phyloP scores from a whole-genome alignment of 2,113 vertebrate species.

The Pelusios castaneus region DNA sequence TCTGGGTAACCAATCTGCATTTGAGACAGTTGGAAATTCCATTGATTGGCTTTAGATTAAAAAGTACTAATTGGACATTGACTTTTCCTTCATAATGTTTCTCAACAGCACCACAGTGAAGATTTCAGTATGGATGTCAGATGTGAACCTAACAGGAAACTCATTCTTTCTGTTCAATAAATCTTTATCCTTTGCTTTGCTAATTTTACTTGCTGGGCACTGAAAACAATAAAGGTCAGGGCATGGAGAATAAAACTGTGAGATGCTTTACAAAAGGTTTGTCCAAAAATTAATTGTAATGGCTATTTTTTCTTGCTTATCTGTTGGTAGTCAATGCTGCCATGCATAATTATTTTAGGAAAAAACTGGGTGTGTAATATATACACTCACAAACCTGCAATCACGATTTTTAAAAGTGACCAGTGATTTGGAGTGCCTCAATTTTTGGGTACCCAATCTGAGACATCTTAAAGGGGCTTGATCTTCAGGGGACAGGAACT shows the following conservation, averaged over 20 bases:
- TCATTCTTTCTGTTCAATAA: slow-evolving; percentile 58
- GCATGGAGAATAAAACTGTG: slow-evolving; percentile 1
- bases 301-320: neutral
- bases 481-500: neutral
- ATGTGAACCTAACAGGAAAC: slow-evolving; percentile 55
- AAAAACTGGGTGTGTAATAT: neutral
- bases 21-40: slow-evolving; percentile 47
- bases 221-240: slow-evolving; percentile 22
- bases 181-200: slow-evolving; percentile 20
- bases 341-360: neutral
- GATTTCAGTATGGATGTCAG: slow-evolving; percentile 27
- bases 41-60: slow-evolving; percentile 33
- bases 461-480: neutral
- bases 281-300: neutral
- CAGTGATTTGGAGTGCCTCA: neutral
- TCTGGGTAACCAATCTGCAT: neutral
- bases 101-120: slow-evolving; percentile 12
- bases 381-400: neutral
- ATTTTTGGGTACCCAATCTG: neutral
- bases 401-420: neutral
- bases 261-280: neutral
- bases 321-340: neutral
- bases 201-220: slow-evolving; percentile 30
- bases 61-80: slow-evolving; percentile 37
- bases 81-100: slow-evolving; percentile 36